Evolutionary conservation across 2,113 vertebrate genomes (phyloP).

Genomic region (Shinisaurus crocodilurus): DNA sequence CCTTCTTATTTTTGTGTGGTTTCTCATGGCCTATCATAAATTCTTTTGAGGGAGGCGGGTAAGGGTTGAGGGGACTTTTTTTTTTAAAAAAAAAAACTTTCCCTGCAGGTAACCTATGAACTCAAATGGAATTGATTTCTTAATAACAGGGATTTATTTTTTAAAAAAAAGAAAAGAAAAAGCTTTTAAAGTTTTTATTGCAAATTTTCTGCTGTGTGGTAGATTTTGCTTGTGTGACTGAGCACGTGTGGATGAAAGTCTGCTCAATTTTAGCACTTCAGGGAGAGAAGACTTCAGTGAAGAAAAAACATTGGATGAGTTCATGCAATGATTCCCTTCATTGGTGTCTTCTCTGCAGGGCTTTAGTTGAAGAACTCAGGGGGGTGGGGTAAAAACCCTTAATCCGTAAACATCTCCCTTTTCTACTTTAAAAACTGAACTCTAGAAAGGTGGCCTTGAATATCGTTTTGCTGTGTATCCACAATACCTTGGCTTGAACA

Average conservation of each 20-base stretch:
- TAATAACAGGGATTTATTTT: not conserved
- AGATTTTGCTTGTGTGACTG: conserved; percentile 7
- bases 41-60: not conserved
- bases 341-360: not conserved
- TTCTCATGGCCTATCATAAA: not conserved
- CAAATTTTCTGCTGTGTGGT: not conserved
- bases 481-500: not conserved
- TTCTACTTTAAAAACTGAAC: not conserved
- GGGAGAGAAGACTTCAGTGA: not conserved
- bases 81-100: not conserved
- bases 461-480: not conserved
- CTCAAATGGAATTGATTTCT: conserved; percentile 5
- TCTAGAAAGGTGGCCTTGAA: not conserved
- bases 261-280: not conserved
- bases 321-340: not conserved
- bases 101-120: not conserved
- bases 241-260: not conserved
- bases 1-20: not conserved
- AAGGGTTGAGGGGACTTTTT: no score
- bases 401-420: not conserved
- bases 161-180: not conserved
- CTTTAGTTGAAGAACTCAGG: not conserved
- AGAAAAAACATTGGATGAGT: not conserved
- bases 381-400: not conserved
- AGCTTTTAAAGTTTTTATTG: conserved; percentile 4